Percentiles rank a stretch among this genome's conserved stretches.
These are phyloP conservation scores for Apostichopus parvimensis DNA, from an alignment of 35 echinoderm and acorn worm species.

Conservation along the genomic window DNA sequence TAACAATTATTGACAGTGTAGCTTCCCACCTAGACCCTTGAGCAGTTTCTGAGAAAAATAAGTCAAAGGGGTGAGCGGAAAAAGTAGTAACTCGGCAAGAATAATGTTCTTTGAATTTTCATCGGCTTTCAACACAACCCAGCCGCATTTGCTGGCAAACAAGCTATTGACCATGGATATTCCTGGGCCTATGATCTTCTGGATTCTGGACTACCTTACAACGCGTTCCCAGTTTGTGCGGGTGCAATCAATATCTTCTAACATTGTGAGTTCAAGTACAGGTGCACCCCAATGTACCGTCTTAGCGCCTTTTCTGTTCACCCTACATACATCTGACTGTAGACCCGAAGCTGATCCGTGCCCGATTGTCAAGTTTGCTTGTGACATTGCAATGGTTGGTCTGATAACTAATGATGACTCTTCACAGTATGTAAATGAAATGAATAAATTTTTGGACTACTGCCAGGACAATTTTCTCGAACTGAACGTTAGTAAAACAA, in stretches of 20 bases:
- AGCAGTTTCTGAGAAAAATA: no score
- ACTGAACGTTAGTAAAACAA: constrained; percentile 17
- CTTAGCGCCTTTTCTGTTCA: neutral
- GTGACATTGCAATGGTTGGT: neutral
- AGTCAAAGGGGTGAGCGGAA: no score
- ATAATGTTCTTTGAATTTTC: neutral
- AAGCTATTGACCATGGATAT: neutral
- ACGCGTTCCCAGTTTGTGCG: neutral
- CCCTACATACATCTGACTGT: neutral
- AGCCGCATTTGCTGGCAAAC: neutral
- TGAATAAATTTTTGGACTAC: neutral
- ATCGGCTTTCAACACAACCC: constrained; percentile 8
- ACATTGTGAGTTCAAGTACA: neutral
- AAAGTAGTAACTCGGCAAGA: neutral
- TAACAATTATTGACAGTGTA: neutral
- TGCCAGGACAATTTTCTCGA: neutral
- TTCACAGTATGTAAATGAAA: neutral
- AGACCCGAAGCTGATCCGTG: neutral
- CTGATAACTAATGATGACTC: neutral
- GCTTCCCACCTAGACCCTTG: neutral
- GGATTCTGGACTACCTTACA: neutral
- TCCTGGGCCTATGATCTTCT: neutral
- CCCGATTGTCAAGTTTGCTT: neutral
- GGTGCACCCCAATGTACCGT: neutral
- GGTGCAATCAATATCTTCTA: neutral